These are phyloP conservation scores for Fissipunctia ypsillon DNA, from an alignment of 2,888 invertebrate genomes.

Conservation along the genomic window DNA sequence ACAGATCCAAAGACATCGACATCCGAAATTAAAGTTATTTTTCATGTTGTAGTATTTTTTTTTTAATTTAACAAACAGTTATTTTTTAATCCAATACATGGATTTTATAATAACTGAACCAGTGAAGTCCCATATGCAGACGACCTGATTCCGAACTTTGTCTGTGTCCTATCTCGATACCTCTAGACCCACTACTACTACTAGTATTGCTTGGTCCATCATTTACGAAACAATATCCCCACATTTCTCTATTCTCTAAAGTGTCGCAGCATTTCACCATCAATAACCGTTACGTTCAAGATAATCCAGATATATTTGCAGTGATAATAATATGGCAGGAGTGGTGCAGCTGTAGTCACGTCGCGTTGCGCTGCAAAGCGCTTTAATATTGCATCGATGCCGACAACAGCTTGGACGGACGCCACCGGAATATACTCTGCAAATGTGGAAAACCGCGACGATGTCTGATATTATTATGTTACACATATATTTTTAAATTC, in stretches of 20 bases:
- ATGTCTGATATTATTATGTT: slow-evolving; percentile 37
- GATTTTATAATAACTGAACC: neutral
- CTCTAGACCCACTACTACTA: no score
- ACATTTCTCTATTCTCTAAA: slow-evolving; percentile 34
- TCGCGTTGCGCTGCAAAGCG: slow-evolving; percentile 57
- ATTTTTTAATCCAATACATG: neutral
- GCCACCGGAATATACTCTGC: slow-evolving; percentile 53
- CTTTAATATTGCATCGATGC: slow-evolving; percentile 64
- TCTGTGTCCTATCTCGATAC: neutral
- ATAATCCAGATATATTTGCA: slow-evolving; percentile 50
- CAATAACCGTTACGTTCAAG: slow-evolving; percentile 48
- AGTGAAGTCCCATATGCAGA: no score
- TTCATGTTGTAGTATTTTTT: no score
- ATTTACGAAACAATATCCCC: slow-evolving; percentile 9
- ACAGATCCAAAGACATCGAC: no score
- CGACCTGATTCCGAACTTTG: neutral
- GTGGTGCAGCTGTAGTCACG: slow-evolving; percentile 49
- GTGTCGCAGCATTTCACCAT: slow-evolving; percentile 40
- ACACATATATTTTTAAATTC: slow-evolving; percentile 1
- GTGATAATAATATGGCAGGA: slow-evolving; percentile 50
- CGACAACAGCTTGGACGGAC: slow-evolving; percentile 47
- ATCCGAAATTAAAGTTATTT: no score
- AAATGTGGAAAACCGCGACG: slow-evolving; percentile 35
- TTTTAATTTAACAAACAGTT: neutral
- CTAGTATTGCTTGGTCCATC: slow-evolving; percentile 6